Base-by-base conservation (phyloP, 2,888 invertebrate genomes). In the Dicyrtomina minuta region DNA sequence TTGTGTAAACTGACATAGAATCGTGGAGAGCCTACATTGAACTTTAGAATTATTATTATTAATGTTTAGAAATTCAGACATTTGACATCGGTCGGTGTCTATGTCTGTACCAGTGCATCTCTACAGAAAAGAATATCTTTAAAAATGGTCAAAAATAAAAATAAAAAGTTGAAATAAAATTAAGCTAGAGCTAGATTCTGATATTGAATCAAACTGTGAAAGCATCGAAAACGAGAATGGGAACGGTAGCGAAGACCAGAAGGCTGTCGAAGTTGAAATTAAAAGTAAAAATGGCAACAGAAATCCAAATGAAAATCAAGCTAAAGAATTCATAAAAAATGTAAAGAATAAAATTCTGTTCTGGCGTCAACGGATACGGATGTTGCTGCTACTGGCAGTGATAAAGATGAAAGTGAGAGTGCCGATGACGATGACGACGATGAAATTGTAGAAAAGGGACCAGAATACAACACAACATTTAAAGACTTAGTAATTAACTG, bases 401-500 rank as follows among this genome's bases (percentile, higher is more conserved):
- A 58, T 5, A 64, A 22, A 26, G 49, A 26, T 41, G 58, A 56
- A 53, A 26, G 13, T 13, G 44, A 55, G 15, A 69, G 72, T 51
- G 70, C 66, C 55, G 69, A 65, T 22, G 72, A 72, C 22, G 72
- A 69, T 33, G 33, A 33, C 33, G 33, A 33, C 3, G 33, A 33
- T 8, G 33, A 33, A 55, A 66, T 20, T 24, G 70, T 74, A 56
- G 74, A 73, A 22, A 75, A 74, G 27, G 72, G 72, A 1, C 77
- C 80, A 59, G 80, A 80, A 41, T 80, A 81, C n/a, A 77, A 79
- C 59, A 77, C 83, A 17, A 83, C 86, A 0, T 88, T 87, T 85
- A 83, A 86, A 79, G 87, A 88, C 79, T 83, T 88, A 81, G 88
- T 88, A 84, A 82, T 83, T 79, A 26, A 24, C 22, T 15, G 58